Evolutionary conservation across 1,140 invertebrate genomes (phyloP).

Genomic region (Pseudomyrmex flavicornis): DNA sequence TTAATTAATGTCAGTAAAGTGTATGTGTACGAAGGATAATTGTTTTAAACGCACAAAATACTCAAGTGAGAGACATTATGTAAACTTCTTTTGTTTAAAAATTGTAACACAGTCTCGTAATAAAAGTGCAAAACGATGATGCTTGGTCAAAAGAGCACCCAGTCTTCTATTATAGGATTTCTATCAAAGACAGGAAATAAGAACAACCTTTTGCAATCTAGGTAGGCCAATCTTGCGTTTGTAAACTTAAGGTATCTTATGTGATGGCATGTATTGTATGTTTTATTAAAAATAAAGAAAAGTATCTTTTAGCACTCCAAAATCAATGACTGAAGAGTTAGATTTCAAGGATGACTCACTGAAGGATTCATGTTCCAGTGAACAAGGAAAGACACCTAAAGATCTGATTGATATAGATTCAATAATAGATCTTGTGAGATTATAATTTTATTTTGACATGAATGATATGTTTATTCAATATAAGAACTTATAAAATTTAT

Average conservation of each 20-base stretch:
- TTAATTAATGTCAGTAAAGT: too few species aligned
- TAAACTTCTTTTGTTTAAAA: neutral
- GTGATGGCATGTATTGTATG: neutral
- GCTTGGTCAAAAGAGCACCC: slow-evolving; percentile 23
- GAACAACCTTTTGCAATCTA: neutral
- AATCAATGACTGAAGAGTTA: slow-evolving; percentile 14
- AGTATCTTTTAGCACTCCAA: slow-evolving; percentile 48
- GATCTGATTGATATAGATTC: slow-evolving; percentile 32
- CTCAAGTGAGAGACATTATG: too few species aligned
- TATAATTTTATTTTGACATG: neutral
- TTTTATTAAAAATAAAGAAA: slow-evolving; percentile 4
- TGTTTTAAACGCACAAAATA: too few species aligned
- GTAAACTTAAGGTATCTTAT: neutral
- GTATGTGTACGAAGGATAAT: too few species aligned
- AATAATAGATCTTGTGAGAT: slow-evolving; percentile 65
- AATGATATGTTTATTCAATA: neutral
- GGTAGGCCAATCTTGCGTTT: slow-evolving; percentile 36
- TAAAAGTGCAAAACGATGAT: slow-evolving; percentile 59
- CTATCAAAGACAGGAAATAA: slow-evolving; percentile 37
- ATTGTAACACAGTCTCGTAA: slow-evolving; percentile 4
- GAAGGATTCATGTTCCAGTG: neutral
- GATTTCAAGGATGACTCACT: neutral
- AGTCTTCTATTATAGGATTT: slow-evolving; percentile 64
- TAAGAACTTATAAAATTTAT: neutral
- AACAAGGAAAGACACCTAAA: neutral